A percentile compares a stretch with the other conserved stretches of the same genome.
Conservation (phyloP, 1,140 invertebrate genomes). For the Plutomurus gul region DNA sequence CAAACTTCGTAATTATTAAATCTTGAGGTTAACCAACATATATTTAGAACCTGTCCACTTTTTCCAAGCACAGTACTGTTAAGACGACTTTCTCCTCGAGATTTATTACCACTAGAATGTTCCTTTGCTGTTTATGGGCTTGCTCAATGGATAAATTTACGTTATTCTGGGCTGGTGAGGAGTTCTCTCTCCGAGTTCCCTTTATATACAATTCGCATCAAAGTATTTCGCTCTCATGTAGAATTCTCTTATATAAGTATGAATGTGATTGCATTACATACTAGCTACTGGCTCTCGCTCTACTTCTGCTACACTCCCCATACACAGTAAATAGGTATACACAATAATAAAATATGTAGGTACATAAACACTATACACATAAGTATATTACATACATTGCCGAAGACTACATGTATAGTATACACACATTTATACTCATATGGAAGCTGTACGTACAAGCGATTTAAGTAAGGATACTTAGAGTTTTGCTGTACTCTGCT, state of each 20-base stretch:
- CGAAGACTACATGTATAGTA: neutral
- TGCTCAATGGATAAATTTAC: slow-evolving; percentile 44
- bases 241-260: too few relatives aligned
- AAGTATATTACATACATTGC: neutral
- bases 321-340: too few relatives aligned
- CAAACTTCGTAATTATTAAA: slow-evolving; percentile 42
- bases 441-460: neutral
- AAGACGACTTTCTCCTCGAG: slow-evolving; percentile 37
- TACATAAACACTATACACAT: neutral
- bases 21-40: slow-evolving; percentile 2
- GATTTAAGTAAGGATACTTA: slow-evolving; percentile 1
- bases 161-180: neutral
- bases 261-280: neutral
- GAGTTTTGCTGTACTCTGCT: slow-evolving; percentile 14
- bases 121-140: slow-evolving; percentile 44
- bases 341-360: too few relatives aligned
- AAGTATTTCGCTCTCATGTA: too few relatives aligned
- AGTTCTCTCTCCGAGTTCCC: too few relatives aligned
- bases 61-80: neutral
- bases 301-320: too few relatives aligned
- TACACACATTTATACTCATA: neutral
- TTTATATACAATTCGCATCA: too few relatives aligned
- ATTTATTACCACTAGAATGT: slow-evolving; percentile 41
- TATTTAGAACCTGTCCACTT: slow-evolving; percentile 12
- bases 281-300: neutral